Base-by-base conservation (phyloP, 1,140 invertebrate genomes). In the Dendrolimus punctatus region DNA sequence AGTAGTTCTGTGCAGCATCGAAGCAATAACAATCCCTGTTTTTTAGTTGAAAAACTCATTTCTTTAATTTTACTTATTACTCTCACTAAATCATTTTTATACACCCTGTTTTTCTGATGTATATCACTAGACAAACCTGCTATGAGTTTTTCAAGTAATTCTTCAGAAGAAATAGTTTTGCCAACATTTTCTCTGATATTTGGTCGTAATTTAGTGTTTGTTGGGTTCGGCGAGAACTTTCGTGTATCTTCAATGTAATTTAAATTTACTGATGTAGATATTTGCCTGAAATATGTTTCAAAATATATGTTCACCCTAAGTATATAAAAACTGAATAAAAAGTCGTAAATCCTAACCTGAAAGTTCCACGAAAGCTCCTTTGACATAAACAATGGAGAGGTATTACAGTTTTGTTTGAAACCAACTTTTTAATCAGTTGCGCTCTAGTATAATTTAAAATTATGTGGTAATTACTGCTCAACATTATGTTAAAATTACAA, bases 51-150 rank as follows among this genome's bases (percentile, higher is more conserved):
- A 54, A 76, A 74, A 51, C 83, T 79, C 4, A 71, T 48, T 48
- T 81, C 76, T 42, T 81, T 78, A 6, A 86, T 60, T 62, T 84
- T 85, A 45, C 64, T 63, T 45, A 86, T 50, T 5, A 85, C 71
- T 69, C 69, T 64, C 6, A 70, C 40, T 38, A 86, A 66, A 56
- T 83, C 77, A 74, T 86, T 86, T 52, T 83, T 86, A 49, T 86
- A 86, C 0, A 86, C 74, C 59, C 83, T 71, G 46, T 78, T 78
- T 49, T 85, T 87, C 46, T 77, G 76, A 49, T 80, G 68, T 49
- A 83, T 80, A 46, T 85, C 81, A 49, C 71, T 57, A 8, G 74
- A 82, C 8, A 86, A 61, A 3, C 64, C 64, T 40, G 81, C 68
- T 44, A 85, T 70, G 5, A 74, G 52, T 55, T 83, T 85, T 49